phyloP scores from a whole-genome alignment of 2,888 invertebrate species.

The Seira sanloemensis region DNA sequence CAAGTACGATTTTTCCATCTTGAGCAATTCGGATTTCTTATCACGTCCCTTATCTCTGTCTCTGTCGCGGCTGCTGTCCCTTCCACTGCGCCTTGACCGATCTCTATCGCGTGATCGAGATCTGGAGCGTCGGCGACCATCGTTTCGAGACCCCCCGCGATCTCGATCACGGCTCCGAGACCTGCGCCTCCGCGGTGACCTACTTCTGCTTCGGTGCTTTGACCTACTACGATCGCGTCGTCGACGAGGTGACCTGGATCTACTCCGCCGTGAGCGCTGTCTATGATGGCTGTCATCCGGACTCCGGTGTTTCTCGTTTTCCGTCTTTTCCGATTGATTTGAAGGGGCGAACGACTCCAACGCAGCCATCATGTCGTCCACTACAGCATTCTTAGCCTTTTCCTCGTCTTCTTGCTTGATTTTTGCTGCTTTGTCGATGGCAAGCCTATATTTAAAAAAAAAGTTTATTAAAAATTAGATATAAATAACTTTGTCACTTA shows the following conservation, averaged over 20 bases:
- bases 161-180: slow-evolving; percentile 19
- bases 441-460: slow-evolving; percentile 68
- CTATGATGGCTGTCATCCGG: slow-evolving; percentile 27
- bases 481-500: background rate
- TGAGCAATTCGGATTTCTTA: slow-evolving; percentile 57
- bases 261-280: slow-evolving; percentile 30
- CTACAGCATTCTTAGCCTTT: slow-evolving; percentile 77
- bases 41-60: slow-evolving; percentile 61
- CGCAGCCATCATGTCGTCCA: slow-evolving; percentile 87
- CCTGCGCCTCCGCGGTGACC: slow-evolving; percentile 35
- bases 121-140: slow-evolving; percentile 33
- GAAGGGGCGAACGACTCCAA: slow-evolving; percentile 90
- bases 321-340: slow-evolving; percentile 56
- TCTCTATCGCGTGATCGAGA: slow-evolving; percentile 26
- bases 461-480: background rate
- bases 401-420: slow-evolving; percentile 76
- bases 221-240: slow-evolving; percentile 44
- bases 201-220: slow-evolving; percentile 41
- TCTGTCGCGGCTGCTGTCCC: slow-evolving; percentile 16
- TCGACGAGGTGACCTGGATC: slow-evolving; percentile 36
- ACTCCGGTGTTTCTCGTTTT: slow-evolving; percentile 30
- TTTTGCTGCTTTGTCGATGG: slow-evolving; percentile 76
- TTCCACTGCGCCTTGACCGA: slow-evolving; percentile 10
- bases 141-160: slow-evolving; percentile 27
- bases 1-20: slow-evolving; percentile 68